Evolutionary conservation across 2,113 vertebrate genomes (phyloP).

Genomic region (Scomber japonicus): DNA sequence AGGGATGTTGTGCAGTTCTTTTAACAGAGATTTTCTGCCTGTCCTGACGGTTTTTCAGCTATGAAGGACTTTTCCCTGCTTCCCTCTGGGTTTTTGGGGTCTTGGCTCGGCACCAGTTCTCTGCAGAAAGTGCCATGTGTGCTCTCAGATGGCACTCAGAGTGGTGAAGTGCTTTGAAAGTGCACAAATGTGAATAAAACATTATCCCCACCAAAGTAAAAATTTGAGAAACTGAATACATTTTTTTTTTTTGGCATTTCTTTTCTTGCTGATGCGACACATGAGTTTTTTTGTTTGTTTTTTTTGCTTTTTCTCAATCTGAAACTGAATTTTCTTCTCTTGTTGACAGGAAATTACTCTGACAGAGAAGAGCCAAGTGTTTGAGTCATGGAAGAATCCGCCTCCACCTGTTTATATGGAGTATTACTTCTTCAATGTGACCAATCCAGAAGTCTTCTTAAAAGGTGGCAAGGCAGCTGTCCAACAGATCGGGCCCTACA

Average conservation of each 20-base stretch:
- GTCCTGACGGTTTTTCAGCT: slow-evolving; percentile 15
- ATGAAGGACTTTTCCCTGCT: slow-evolving; percentile 36
- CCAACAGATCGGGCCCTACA: slow-evolving; percentile 93
- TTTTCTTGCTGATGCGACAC: too few relatives aligned
- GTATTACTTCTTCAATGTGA: slow-evolving; percentile 97
- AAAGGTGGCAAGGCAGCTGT: slow-evolving; percentile 88
- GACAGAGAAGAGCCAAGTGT: slow-evolving; percentile 89
- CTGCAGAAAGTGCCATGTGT: slow-evolving; percentile 33
- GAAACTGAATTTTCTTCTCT: neutral
- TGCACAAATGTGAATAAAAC: neutral
- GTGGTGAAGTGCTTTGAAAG: slow-evolving; percentile 12
- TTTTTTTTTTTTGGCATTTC: neutral
- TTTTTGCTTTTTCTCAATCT: neutral
- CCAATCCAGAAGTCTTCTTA: slow-evolving; percentile 92
- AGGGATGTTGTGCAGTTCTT: slow-evolving; percentile 1
- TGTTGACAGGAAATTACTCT: slow-evolving; percentile 88
- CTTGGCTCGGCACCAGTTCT: slow-evolving; percentile 16
- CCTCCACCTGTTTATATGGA: slow-evolving; percentile 94
- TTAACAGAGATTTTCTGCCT: slow-evolving; percentile 14
- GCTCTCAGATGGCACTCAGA: slow-evolving; percentile 24
- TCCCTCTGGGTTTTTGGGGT: slow-evolving; percentile 22
- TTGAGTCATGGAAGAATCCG: slow-evolving; percentile 93
- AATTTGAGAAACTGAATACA: too few relatives aligned
- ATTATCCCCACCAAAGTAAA: neutral
- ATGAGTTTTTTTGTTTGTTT: neutral